Conservation (phyloP, 1,140 invertebrate genomes). For the Solenopsis fugax region DNA sequence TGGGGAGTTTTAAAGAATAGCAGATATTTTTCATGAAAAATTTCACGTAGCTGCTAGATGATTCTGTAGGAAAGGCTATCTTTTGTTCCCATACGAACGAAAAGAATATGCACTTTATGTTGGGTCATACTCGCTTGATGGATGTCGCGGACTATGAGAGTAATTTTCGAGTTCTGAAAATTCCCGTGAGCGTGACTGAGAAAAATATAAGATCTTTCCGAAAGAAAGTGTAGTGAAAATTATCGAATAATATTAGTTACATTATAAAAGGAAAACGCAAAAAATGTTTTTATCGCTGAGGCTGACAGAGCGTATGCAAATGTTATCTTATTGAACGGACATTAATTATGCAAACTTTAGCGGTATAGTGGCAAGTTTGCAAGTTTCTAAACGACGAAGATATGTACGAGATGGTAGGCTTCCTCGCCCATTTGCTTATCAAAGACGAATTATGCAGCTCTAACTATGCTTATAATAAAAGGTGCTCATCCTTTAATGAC, state of each 20-base stretch:
- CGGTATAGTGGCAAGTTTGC: background rate
- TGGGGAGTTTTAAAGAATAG: background rate
- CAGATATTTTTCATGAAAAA: conserved; percentile 18
- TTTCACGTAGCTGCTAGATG: background rate
- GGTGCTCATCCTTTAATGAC: background rate
- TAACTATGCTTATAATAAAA: conserved; percentile 6
- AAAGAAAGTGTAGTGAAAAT: background rate
- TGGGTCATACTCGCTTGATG: background rate
- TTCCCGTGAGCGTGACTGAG: background rate
- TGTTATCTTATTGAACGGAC: background rate
- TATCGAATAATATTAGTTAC: background rate
- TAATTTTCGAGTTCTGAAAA: conserved; percentile 31
- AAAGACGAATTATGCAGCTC: conserved; percentile 29
- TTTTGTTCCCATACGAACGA: conserved; percentile 7
- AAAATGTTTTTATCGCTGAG: background rate
- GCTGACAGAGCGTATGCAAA: background rate
- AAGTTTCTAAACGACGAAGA: background rate
- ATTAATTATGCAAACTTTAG: conserved; percentile 15
- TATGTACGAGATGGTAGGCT: background rate
- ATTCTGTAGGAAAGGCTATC: background rate
- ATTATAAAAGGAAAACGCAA: background rate
- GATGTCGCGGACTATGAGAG: conserved; percentile 29
- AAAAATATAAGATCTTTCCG: background rate
- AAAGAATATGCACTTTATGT: conserved; percentile 37
- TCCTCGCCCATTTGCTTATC: background rate